Conservation (phyloP, 2,888 invertebrate species). For the Cepaea hortensis region DNA sequence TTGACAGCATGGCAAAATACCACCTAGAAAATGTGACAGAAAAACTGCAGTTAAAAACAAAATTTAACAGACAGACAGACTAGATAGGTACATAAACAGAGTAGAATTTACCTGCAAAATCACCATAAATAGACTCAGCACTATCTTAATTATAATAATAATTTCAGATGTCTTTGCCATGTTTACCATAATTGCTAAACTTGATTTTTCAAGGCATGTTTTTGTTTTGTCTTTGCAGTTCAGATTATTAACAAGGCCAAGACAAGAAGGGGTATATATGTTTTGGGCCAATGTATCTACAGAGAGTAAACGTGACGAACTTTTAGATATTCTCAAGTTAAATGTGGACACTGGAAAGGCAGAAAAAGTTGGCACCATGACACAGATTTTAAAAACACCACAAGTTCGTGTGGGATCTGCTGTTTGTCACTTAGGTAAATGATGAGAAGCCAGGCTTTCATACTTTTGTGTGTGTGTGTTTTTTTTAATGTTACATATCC, state of each 20-base stretch:
- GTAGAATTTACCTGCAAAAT: no score
- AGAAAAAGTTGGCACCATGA: constrained; percentile 35
- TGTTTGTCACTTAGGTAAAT: constrained; percentile 33
- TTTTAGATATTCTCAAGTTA: constrained; percentile 24
- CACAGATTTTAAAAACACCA: constrained; percentile 23
- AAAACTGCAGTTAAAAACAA: background rate
- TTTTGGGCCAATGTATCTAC: constrained; percentile 35
- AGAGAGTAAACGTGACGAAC: background rate
- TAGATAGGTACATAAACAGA: no score
- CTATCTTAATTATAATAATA: no score
- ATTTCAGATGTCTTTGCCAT: no score
- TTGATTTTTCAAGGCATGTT: no score
- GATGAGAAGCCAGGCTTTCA: no score
- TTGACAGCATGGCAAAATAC: constrained; percentile 99
- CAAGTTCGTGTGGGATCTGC: constrained; percentile 38
- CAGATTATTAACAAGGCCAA: background rate
- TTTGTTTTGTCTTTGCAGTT: constrained; percentile 7
- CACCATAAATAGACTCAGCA: no score
- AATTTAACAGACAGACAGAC: no score
- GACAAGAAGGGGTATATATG: constrained; percentile 32
- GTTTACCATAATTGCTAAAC: no score
- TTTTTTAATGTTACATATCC: no score
- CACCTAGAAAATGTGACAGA: constrained; percentile 79
- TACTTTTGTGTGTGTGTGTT: no score
- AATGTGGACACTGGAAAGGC: constrained; percentile 3